Conservation (phyloP, 1,140 invertebrate species). For the Vollenhovia emeryi region DNA sequence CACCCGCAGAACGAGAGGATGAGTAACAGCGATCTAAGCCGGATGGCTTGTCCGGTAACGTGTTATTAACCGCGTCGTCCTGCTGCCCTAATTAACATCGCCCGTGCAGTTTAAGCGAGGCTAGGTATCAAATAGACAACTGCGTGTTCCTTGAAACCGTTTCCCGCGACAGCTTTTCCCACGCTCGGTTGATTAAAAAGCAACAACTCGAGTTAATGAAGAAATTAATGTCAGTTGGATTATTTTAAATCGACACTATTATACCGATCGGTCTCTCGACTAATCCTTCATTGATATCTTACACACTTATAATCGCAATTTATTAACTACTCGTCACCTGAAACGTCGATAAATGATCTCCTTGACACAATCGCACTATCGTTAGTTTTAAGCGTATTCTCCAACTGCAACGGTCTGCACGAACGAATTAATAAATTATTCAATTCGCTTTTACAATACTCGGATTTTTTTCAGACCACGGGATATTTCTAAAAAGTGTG, state of each 20-base stretch:
- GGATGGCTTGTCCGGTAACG: constrained; percentile 67
- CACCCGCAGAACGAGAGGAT: constrained; percentile 56
- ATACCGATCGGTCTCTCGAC: not conserved
- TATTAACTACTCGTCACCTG: not conserved
- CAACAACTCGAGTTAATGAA: not conserved
- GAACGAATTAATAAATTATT: not conserved
- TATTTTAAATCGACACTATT: not conserved
- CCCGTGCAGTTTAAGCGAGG: constrained; percentile 69
- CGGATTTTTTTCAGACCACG: not conserved
- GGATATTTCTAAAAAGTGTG: not conserved
- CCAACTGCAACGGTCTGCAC: not conserved
- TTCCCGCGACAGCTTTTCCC: constrained; percentile 25
- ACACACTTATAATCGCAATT: not conserved
- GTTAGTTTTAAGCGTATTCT: not conserved
- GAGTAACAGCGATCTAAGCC: constrained; percentile 66
- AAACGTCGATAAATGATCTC: not conserved
- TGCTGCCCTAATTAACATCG: constrained; percentile 75
- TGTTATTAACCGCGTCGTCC: constrained; percentile 75
- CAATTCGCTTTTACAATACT: not conserved
- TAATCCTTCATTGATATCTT: not conserved
- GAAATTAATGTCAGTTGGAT: not conserved
- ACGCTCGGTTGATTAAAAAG: constrained; percentile 22
- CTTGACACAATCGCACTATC: not conserved
- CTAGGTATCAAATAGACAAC: constrained; percentile 57
- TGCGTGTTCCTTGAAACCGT: constrained; percentile 24